Base-by-base conservation (phyloP, 2,888 invertebrate species). In the Philopedon plagiatum region DNA sequence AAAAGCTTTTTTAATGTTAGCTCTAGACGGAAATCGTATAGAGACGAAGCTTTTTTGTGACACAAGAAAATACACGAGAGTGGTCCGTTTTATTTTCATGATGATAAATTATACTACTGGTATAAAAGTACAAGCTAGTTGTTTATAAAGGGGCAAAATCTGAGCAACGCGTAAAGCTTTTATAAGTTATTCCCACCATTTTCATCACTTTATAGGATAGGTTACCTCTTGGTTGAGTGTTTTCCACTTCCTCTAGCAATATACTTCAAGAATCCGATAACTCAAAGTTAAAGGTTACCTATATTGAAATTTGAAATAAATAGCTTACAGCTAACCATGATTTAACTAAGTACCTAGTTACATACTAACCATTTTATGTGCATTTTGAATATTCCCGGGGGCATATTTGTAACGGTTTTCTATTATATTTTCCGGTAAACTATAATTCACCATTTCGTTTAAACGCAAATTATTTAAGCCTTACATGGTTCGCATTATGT, bases 361-460 rank as follows among this genome's bases (percentile, higher is more conserved):
- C 66, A 66, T 57, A 66, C 66, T 66, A 66, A 66, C 66, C 66
- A 66, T 66, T 57, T 66, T 46, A 66, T 58, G 57, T 44, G 32
- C 34, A 56, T 66, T 44, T 57, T 66, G 57, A 66, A 66, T 66
- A 57, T 44, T 34, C 57, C 66, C 15, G 32, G 7, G 66, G 66
- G 66, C 66, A 19, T 19, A 66, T 34, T 46, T 18, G 56, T 66
- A 66, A 66, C 66, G 66, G 66, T 57, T 57, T 57, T 57, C 57
- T 54, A 63, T 54, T 63, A 63, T 63, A 63, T 54, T 63, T 63
- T 63, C 63, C 63, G 63, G 51, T 63, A 63, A 44, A 23, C 44
- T 19, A 46, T 66, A 66, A 58, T 46, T 66, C 58, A 66, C 57
- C 29, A 57, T 63, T 39, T 54, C 49, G 54, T 49, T 62, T 32